Base-by-base conservation (phyloP, 2,888 invertebrate genomes). In the Pimpla rufipes region DNA sequence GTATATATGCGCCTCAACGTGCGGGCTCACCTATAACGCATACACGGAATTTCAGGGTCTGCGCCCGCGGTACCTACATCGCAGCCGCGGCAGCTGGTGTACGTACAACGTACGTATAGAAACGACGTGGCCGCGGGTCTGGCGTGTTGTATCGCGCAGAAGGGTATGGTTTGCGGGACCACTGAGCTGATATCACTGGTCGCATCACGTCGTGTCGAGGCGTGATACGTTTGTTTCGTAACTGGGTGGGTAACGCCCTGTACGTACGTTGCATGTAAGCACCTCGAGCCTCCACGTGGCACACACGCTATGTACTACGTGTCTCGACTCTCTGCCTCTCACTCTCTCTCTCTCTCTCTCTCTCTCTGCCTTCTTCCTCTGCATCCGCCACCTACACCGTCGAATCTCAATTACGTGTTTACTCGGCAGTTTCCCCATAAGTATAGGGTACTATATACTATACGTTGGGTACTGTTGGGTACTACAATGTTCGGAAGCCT, bases 211-310 rank as follows among this genome's bases (percentile, higher is more conserved):
- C 88, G 88, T 89, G 90, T 88, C 88, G 88, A 85, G 84, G 86
- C 83, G 87, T 88, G 92, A 92, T 92, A 91, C 90, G 91, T 91
- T 91, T 91, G 91, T 92, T 92, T 90, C 90, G 88, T 90, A 90
- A 91, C 90, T 89, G 88, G 88, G 85, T 89, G 87, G 88, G 85
- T 88, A 88, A 90, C 89, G 86, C 87, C 68, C 70, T 71, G 57
- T 77, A 66, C 70, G 77, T 79, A 84, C 81, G 80, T 86, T 73
- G 74, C 81, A 76, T 76, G 73, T 79, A 79, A 79, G 85, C 81
- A 79, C n/a, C 55, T 55, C 29, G 59, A 78, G 35, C 57, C 75
- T 59, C 57, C 75, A 57, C 74, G 66, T 81, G 67, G 76, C 50
- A 73, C 42, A 52, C 45, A 23, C 35, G 29, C 52, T 16, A 42